phyloP scores from a whole-genome alignment of 2,113 vertebrate genomes.

The Phrynosoma blainvillii region DNA sequence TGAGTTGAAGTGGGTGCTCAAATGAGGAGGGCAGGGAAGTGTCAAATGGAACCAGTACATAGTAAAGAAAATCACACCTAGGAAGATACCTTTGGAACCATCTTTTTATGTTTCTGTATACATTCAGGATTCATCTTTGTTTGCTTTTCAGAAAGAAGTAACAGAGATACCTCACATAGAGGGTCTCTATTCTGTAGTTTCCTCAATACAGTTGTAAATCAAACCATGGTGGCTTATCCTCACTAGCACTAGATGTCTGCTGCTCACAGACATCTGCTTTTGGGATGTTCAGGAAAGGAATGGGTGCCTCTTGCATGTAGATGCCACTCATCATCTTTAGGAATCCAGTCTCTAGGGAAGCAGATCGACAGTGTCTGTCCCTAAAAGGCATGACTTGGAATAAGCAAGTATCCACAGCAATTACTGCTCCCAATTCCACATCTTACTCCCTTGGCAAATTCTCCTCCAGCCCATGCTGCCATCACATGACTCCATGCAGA shows the following conservation, averaged over 20 bases:
- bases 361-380: not conserved
- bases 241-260: not conserved
- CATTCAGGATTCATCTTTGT: not conserved
- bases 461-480: not conserved
- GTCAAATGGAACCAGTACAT: not conserved
- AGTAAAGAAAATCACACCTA: too few species aligned
- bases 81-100: not conserved
- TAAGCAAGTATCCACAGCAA: not conserved
- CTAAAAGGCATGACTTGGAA: not conserved
- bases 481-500: not conserved
- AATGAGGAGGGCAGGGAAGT: not conserved
- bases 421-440: too few species aligned
- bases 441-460: not conserved
- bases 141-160: conserved; percentile 12
- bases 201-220: not conserved
- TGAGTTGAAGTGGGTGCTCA: not conserved
- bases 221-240: not conserved
- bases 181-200: not conserved
- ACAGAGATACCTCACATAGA: not conserved
- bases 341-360: not conserved
- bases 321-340: not conserved
- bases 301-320: not conserved
- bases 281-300: conserved; percentile 8
- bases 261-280: not conserved
- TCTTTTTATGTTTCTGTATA: not conserved